Evolutionary conservation across 2,797 vertebrate species (phyloP), one percentile per base, ranked within the genome.

Genomic region (Acrossocheilus fasciatus): DNA sequence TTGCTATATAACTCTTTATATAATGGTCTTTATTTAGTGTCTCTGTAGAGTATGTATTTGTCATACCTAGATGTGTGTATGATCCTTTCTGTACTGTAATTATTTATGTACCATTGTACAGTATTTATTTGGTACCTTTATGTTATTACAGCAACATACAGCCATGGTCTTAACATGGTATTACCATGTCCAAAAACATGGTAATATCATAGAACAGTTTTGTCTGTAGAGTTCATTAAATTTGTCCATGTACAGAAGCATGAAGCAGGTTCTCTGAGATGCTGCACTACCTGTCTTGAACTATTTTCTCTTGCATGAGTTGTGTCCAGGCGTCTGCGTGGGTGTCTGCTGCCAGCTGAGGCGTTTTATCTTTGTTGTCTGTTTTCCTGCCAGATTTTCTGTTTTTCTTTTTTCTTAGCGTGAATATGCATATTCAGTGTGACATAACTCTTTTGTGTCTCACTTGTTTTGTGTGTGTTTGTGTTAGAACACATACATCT

Each of bases 351-450:
- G 39, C 45, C 30, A 84, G 75, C 34, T 73, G 14, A 79, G 69
- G 64, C 15, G 0, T 79, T 70, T 87, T 73, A 78, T 69, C 70
- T 36, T 68, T 64, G 54, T 34, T 70, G 69, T 81, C 34, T 81
- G 23, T 50, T 85, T 72, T 86, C 34, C 73, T 20, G 18, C 23
- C 57, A 75, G 43, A 73, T 43, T 66, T 57, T 86, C 34, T 52
- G 23, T 66, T 87, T 12, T 73, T 12, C 62, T 6, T 6, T 43
- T 81, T 5, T 68, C 47, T 86, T 69, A 20, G 57, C 57, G 84
- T 91, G 41, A 88, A 88, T 87, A 91, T 91, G 87, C 83, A 88
- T 36, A 83, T 70, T 81, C 86, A 90, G 74, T 70, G 84, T 59
- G 68, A 70, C 20, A 54, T 57, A 80, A 79, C 54, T 74, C 76